Evolutionary conservation across 2,888 invertebrate genomes (phyloP), one percentile per base, ranked within the genome.

Genomic region (Cataglyphis rosenhaueri): DNA sequence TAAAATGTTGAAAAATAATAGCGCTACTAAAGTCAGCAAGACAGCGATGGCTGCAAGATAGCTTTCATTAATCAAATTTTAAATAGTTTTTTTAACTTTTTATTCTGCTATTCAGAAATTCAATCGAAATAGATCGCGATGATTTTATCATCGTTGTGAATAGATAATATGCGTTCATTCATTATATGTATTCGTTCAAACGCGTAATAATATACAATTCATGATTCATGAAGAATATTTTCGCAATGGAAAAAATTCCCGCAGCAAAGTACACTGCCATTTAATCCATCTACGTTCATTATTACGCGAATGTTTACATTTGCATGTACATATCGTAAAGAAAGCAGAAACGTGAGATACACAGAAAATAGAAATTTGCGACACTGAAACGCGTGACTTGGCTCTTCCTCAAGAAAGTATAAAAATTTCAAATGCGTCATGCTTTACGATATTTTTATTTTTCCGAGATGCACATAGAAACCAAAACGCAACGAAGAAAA

Each of bases 121-220:
- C 44, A 15, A 68, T 59, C 48, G n/a, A 68, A 68, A n/a, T 32
- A 3, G 55, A 32, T 44, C n/a, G 32, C 32, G 32, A 32, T 10
- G 59, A 41, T 78, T 68, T 21, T 41, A 32, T 59, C 44, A 68
- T 68, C 78, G 35, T 59, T 25, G 21, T 38, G 44, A 59, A 59
- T 44, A 55, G 21, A 44, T 41, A 21, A 10, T 21, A 21, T 4
- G 29, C 41, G 48, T 4, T 68, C 59, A 44, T 38, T 70, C 78
- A 32, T 6, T 9, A 3, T 8, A n/a, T 29, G 29, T 29, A 29
- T 29, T 29, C 29, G 12, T 18, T 52, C 8, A 52, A n/a, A 52
- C n/a, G 52, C 52, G n/a, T n/a, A 52, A n/a, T 38, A 75, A 64
- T 64, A 64, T 64, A 65, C 35, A 52, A 64, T 55, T 75, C 52